Evolutionary conservation across 1,140 invertebrate species (phyloP).

Genomic region (Dendrolimus kikuchii): DNA sequence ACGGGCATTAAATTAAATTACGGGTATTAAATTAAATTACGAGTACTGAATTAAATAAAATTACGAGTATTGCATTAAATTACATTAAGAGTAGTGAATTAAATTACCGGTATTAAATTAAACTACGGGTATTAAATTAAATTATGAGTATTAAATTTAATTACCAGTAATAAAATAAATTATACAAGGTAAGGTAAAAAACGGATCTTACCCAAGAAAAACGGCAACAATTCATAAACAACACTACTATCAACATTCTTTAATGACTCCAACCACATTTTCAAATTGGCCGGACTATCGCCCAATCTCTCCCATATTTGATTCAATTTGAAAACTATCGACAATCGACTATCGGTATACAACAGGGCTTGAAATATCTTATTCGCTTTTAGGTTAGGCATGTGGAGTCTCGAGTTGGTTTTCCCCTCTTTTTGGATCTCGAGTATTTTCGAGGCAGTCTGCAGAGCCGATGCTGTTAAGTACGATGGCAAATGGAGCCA

Average conservation of each 20-base stretch:
- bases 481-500: slow-evolving; percentile 44
- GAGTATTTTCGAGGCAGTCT: slow-evolving; percentile 44
- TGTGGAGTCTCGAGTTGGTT: slow-evolving; percentile 31
- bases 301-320: slow-evolving; percentile 42
- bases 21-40: no score
- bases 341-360: slow-evolving; percentile 37
- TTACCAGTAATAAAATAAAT: no score
- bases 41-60: no score
- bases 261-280: slow-evolving; percentile 38
- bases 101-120: no score
- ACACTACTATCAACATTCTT: slow-evolving; percentile 23
- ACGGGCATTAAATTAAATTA: no score
- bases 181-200: no score
- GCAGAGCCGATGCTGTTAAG: slow-evolving; percentile 42
- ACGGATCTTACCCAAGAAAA: slow-evolving; percentile 29
- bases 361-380: slow-evolving; percentile 39
- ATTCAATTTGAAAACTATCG: slow-evolving; percentile 37
- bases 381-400: slow-evolving; percentile 46
- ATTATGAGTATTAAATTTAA: no score
- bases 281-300: slow-evolving; percentile 42
- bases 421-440: slow-evolving; percentile 30
- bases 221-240: slow-evolving; percentile 38
- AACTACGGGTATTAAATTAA: no score
- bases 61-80: no score
- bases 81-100: no score